Percentiles rank a stretch among this genome's conserved stretches.
phyloP scores from a whole-genome alignment of 2,113 vertebrate species.

The Cervus canadensis region DNA sequence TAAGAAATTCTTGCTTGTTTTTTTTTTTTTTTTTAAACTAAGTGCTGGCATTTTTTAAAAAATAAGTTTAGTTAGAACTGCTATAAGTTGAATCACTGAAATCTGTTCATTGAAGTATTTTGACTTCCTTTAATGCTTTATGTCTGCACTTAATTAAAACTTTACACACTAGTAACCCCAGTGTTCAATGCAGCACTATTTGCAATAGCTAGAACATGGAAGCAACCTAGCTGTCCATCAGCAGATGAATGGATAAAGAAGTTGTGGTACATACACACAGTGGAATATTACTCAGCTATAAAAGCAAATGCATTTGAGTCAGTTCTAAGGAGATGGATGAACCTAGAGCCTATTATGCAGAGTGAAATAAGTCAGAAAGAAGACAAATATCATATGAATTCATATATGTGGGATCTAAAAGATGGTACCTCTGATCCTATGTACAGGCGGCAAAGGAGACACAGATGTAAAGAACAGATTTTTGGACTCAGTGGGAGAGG shows the following conservation, averaged over 20 bases:
- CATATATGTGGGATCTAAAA: neutral
- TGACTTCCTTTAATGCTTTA: slow-evolving; percentile 13
- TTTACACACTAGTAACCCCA: neutral
- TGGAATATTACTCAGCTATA: neutral
- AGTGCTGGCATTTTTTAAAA: neutral
- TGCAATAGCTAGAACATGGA: neutral
- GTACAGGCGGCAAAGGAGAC: neutral
- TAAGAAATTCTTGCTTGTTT: neutral
- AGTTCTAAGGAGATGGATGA: neutral
- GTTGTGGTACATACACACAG: neutral
- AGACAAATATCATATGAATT: neutral
- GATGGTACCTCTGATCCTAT: neutral
- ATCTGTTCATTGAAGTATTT: neutral
- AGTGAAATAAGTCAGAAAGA: neutral
- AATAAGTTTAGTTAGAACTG: neutral
- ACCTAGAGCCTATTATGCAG: neutral
- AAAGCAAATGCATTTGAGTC: neutral
- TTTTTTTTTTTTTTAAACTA: neutral
- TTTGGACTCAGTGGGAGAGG: neutral
- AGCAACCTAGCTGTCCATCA: neutral
- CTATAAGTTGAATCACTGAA: neutral
- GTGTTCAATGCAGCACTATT: neutral
- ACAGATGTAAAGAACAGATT: neutral
- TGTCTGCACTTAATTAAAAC: neutral
- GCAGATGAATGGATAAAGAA: neutral